Conservation (phyloP, 2,113 vertebrate species). For the Helogale parvula region DNA sequence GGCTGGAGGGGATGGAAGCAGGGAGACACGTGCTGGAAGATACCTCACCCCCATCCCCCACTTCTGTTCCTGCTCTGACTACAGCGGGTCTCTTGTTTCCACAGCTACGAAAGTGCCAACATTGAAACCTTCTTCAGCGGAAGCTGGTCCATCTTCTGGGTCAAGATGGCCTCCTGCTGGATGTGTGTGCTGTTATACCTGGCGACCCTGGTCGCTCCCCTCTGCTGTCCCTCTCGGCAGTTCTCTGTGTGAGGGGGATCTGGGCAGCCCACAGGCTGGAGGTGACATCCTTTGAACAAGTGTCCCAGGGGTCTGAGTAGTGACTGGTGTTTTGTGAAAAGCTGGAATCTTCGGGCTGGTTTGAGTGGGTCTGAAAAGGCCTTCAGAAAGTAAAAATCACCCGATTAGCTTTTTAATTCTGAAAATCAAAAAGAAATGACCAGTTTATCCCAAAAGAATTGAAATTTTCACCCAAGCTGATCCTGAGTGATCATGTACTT, state of each 20-base stretch:
- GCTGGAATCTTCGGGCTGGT: neutral
- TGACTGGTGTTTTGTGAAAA: neutral
- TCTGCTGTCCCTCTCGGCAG: conserved; percentile 89
- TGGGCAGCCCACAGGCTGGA: neutral
- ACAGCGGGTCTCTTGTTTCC: neutral
- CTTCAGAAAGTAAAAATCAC: neutral
- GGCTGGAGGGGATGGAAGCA: neutral
- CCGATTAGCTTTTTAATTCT: neutral
- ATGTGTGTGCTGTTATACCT: conserved; percentile 93
- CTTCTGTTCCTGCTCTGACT: neutral
- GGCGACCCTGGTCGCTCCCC: conserved; percentile 92
- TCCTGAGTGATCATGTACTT: neutral
- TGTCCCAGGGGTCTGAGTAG: neutral
- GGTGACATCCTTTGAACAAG: neutral
- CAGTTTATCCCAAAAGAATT: neutral
- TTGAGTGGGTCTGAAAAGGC: neutral
- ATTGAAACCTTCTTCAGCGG: conserved; percentile 94
- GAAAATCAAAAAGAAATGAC: conserved; percentile 18
- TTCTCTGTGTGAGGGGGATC: conserved; percentile 85
- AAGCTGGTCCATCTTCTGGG: conserved; percentile 97
- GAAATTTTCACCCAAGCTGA: neutral
- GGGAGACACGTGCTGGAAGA: neutral
- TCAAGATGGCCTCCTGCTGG: conserved; percentile 98
- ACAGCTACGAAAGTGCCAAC: conserved; percentile 92
- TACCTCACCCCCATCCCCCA: accelerated